phyloP scores from a whole-genome alignment of 2,797 vertebrate genomes.

The Aselliscus stoliczkanus region DNA sequence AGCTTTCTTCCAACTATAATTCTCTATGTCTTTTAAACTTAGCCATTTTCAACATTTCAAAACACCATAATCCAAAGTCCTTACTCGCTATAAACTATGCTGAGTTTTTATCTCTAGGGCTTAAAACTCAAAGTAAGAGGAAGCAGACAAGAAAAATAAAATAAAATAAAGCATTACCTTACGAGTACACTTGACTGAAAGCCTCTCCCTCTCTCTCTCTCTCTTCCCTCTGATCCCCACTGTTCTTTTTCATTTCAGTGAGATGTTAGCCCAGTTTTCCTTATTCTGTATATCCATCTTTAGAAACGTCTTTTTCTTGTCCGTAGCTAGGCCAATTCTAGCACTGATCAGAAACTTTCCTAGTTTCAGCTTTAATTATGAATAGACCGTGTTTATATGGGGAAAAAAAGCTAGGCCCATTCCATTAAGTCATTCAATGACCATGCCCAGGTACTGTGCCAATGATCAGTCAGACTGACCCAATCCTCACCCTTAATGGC shows the following conservation, averaged over 20 bases:
- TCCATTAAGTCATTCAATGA: background rate
- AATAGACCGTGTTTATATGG: background rate
- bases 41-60: background rate
- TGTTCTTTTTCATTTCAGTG: background rate
- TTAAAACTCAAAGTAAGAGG: conserved; percentile 6
- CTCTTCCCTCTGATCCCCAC: too few relatives aligned
- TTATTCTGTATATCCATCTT: background rate
- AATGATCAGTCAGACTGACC: background rate
- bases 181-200: background rate
- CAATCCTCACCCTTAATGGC: background rate
- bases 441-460: background rate
- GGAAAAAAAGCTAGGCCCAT: background rate
- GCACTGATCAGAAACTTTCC: background rate
- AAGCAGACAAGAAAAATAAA: background rate
- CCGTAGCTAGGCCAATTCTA: background rate
- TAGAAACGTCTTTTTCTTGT: background rate
- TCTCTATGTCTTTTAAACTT: conserved; percentile 19
- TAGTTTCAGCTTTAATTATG: background rate
- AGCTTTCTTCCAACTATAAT: background rate
- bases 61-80: background rate
- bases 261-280: background rate
- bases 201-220: too few relatives aligned
- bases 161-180: background rate
- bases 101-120: conserved; percentile 1
- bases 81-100: background rate